Evolutionary conservation across 2,888 invertebrate species (phyloP).

Genomic region (Heliothis peltigera): DNA sequence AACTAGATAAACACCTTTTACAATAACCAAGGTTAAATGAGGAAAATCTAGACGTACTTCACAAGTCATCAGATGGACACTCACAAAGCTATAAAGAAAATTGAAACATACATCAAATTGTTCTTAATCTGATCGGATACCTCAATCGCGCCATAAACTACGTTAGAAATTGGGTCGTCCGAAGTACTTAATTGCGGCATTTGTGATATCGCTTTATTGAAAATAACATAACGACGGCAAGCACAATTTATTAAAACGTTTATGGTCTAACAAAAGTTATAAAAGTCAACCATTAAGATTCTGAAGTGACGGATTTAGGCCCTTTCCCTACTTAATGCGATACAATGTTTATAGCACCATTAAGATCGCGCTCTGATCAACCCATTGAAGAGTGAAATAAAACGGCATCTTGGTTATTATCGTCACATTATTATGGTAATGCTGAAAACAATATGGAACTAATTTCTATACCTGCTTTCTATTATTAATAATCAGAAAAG

Average conservation of each 20-base stretch:
- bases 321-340: conserved; percentile 37
- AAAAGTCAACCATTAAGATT: conserved; percentile 38
- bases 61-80: background rate
- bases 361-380: conserved; percentile 26
- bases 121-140: conserved; percentile 27
- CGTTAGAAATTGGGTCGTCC: conserved; percentile 41
- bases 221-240: conserved; percentile 24
- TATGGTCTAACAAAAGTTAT: conserved; percentile 35
- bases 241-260: conserved; percentile 36
- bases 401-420: conserved; percentile 24
- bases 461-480: conserved; percentile 63
- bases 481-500: conserved; percentile 66
- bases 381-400: conserved; percentile 38
- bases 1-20: background rate
- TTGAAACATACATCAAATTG: conserved; percentile 31
- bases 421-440: conserved; percentile 40
- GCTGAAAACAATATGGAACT: conserved; percentile 39
- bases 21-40: conserved; percentile 1
- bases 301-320: conserved; percentile 26
- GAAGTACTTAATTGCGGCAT: conserved; percentile 30
- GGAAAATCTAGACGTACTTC: background rate
- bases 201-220: conserved; percentile 40
- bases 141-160: conserved; percentile 35
- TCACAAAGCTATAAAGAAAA: conserved; percentile 19
- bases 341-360: conserved; percentile 44